These are phyloP conservation scores for Mnemiopsis leidyi DNA, from an alignment of 37 sponge, comb jelly and placozoan genomes.

Conservation along the genomic window DNA sequence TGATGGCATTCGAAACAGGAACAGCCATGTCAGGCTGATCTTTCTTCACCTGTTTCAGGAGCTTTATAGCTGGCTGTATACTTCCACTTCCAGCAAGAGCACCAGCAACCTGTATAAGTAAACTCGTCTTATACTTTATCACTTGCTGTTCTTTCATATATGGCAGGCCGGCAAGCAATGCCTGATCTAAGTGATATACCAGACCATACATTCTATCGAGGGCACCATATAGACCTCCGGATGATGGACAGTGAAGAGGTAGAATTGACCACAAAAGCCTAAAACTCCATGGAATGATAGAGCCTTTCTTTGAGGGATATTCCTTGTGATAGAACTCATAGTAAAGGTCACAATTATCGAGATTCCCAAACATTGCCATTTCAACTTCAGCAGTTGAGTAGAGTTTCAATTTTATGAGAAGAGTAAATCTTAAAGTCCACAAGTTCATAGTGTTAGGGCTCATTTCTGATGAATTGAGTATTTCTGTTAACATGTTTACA, in stretches of 20 bases:
- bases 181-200: slow-evolving; percentile 43
- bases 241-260: slow-evolving; percentile 44
- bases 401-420: background rate
- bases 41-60: background rate
- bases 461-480: slow-evolving; percentile 4
- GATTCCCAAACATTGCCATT: slow-evolving; percentile 64
- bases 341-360: slow-evolving; percentile 50
- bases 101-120: slow-evolving; percentile 45
- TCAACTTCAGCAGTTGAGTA: slow-evolving; percentile 61
- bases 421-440: slow-evolving; percentile 48
- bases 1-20: slow-evolving; percentile 44
- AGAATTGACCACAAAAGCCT: slow-evolving; percentile 23
- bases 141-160: slow-evolving; percentile 45
- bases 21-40: slow-evolving; percentile 27
- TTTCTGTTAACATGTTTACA: slow-evolving; percentile 56
- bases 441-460: background rate
- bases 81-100: slow-evolving; percentile 53
- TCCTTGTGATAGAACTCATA: background rate
- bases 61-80: slow-evolving; percentile 50
- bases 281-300: slow-evolving; percentile 43
- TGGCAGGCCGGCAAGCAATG: slow-evolving; percentile 25
- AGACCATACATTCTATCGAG: slow-evolving; percentile 60
- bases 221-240: slow-evolving; percentile 46
- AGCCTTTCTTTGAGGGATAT: slow-evolving; percentile 10
- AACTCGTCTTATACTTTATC: slow-evolving; percentile 1